Base-by-base conservation (phyloP, 1,140 invertebrate genomes). In the Drosophila littoralis region DNA sequence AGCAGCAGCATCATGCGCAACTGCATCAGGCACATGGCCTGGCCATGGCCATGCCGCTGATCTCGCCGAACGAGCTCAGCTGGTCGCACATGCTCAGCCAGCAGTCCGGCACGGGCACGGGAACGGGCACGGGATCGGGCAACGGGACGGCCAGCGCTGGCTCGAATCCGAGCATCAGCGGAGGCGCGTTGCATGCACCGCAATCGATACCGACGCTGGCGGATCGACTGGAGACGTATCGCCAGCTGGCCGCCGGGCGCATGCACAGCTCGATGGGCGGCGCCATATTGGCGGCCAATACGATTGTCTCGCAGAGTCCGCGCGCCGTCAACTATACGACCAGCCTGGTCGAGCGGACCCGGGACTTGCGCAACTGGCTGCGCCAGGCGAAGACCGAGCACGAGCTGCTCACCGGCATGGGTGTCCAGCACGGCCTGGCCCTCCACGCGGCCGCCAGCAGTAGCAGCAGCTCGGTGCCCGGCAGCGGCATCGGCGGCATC, bases 351-450 rank as follows among this genome's bases (percentile, higher is more conserved):
- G 95, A 96, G 77, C 93, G 95, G 40, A 95, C 95, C 0, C 92
- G 94, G 52, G 95, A 95, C 71, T 90, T 95, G 32, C 93, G 95
- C 57, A 95, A 95, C 77, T 95, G 95, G 95, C 77, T 96, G 43
- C 71, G 85, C 2, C 91, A 91, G 66, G 91, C 91, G 0, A 92
- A 92, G 59, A 92, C 79, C 13, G 91, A 92, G 54, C 91, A 92
- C 13, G 91, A 92, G 7, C 32, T 92, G 9, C 61, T 92, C 6
- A 74, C 73, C 1, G 75, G 76, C 9, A 76, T 84, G 64, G 67
- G 78, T 6, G 54, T 63, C 9, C 77, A 81, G 42, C 77, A 74
- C 7, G 67, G 72, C 0, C 50, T 78, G 3, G 36, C 54, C 13
- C 42, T 67, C 36, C 43, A 72, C 15, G 45, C 65, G 12, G 36